A percentile compares a stretch with the other conserved stretches of the same genome.
Conservation (phyloP, 2,888 invertebrate species). For the Opisthograptis luteolata region DNA sequence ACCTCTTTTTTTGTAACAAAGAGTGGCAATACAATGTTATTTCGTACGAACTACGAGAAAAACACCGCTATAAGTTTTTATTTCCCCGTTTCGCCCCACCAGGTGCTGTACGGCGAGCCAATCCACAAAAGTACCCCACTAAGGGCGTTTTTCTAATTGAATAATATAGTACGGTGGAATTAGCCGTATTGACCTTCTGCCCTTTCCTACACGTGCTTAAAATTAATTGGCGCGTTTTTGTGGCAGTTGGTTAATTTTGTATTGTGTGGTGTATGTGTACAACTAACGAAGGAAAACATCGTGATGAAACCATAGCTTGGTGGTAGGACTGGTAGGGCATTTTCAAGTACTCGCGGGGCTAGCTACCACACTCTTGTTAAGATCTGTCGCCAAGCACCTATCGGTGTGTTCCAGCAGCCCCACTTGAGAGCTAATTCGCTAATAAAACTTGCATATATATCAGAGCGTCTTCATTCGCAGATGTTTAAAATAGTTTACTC, state of each 20-base stretch:
- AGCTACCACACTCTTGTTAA: too few relatives aligned
- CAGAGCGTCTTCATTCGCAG: too few relatives aligned
- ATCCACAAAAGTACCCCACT: slow-evolving; percentile 34
- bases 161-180: slow-evolving; percentile 41
- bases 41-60: slow-evolving; percentile 1
- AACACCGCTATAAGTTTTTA: slow-evolving; percentile 15
- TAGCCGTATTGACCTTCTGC: slow-evolving; percentile 39
- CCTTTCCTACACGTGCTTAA: slow-evolving; percentile 28
- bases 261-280: not conserved
- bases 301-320: too few relatives aligned
- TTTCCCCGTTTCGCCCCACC: slow-evolving; percentile 14
- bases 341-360: too few relatives aligned
- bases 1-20: not conserved
- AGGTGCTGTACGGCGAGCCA: slow-evolving; percentile 37
- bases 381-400: too few relatives aligned
- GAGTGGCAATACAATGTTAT: slow-evolving; percentile 13
- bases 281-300: not conserved
- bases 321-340: too few relatives aligned
- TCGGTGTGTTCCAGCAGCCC: too few relatives aligned
- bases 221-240: slow-evolving; percentile 33
- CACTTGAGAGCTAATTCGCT: too few relatives aligned
- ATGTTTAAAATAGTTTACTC: not conserved
- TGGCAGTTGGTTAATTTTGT: not conserved
- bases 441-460: too few relatives aligned
- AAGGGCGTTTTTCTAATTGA: slow-evolving; percentile 41